Percentiles rank a stretch among this genome's conserved stretches.
phyloP scores from a whole-genome alignment of 2,888 invertebrate genomes.

The Cyclophora albipunctata region DNA sequence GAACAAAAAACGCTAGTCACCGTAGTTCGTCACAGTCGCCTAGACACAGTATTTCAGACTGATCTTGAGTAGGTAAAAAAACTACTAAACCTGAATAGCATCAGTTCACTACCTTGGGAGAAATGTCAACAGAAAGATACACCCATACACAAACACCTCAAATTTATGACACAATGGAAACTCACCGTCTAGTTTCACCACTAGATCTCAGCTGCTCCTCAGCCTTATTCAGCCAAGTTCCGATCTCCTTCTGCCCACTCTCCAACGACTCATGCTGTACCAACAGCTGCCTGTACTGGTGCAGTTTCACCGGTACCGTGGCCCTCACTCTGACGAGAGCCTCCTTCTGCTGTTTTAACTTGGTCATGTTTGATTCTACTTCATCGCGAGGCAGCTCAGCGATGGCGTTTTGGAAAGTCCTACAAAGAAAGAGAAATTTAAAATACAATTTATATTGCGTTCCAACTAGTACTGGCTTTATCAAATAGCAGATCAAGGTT shows the following conservation, averaged over 20 bases:
- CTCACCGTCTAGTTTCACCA: slow-evolving; percentile 56
- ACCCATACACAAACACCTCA: too few species aligned
- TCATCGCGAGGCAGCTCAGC: slow-evolving; percentile 93
- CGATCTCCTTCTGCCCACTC: slow-evolving; percentile 89
- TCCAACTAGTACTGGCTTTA: neutral
- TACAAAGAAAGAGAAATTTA: slow-evolving; percentile 18
- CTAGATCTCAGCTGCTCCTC: slow-evolving; percentile 79
- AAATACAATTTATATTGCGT: too few species aligned
- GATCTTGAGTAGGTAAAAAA: too few species aligned
- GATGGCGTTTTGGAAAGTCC: slow-evolving; percentile 92
- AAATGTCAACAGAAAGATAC: too few species aligned
- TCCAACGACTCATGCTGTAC: slow-evolving; percentile 94
- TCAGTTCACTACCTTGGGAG: too few species aligned
- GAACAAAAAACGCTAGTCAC: too few species aligned
- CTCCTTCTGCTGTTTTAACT: slow-evolving; percentile 91
- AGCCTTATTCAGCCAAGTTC: slow-evolving; percentile 89
- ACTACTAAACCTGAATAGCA: too few species aligned
- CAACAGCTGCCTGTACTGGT: slow-evolving; percentile 86
- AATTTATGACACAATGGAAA: neutral
- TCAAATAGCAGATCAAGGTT: too few species aligned
- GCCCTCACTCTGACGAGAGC: slow-evolving; percentile 89
- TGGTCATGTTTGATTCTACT: slow-evolving; percentile 92
- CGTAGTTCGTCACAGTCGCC: too few species aligned
- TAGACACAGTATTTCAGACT: too few species aligned
- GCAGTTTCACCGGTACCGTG: slow-evolving; percentile 86